Base-by-base conservation (phyloP, 2,888 invertebrate species). In the Mythimna vitellina region DNA sequence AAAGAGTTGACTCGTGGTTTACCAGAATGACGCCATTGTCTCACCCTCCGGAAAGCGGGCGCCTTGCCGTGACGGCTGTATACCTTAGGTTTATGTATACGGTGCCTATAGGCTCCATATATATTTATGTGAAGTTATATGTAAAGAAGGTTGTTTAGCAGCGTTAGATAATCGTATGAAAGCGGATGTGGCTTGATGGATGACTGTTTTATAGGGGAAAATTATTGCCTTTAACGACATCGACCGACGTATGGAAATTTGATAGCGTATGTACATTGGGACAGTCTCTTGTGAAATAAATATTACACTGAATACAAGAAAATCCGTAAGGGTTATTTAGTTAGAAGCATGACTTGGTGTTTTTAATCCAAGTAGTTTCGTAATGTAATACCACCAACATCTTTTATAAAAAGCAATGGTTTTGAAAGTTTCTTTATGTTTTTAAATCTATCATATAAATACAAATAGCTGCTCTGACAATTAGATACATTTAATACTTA, bases 141-240 rank as follows among this genome's bases (percentile, higher is more conserved):
- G 60, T 20, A 60, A 29, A 56, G 25, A 61, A 57, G 61, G 29
- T 61, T 20, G 66, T 54, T 57, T 62, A 61, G 61, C 35, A 60
- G 35, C 38, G n/a, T 76, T 79, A 79, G 61, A 73, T 80, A 74
- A 75, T 75, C 77, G 22, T 57, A 75, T 64, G 61, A 57, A 80
- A 75, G 63, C 78, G 64, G 60, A 80, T 65, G 61, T 46, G 29
- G 20, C 22, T 73, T 76, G 51, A 79, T 75, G 68, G 68, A 65
- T 68, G n/a, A 38, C 74, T 57, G 76, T 65, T 65, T 61, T 68
- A 75, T 32, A 22, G 56, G 49, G 64, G 29, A 56, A 77, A 62
- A 61, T 62, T 57, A 46, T 9, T 78, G 35, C 38, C 49, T 71
- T 78, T 65, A n/a, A 73, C 56, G 38, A 61, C n/a, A 51, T 9